phyloP scores from a whole-genome alignment of 2,888 invertebrate species.

The Orthosia gracilis region DNA sequence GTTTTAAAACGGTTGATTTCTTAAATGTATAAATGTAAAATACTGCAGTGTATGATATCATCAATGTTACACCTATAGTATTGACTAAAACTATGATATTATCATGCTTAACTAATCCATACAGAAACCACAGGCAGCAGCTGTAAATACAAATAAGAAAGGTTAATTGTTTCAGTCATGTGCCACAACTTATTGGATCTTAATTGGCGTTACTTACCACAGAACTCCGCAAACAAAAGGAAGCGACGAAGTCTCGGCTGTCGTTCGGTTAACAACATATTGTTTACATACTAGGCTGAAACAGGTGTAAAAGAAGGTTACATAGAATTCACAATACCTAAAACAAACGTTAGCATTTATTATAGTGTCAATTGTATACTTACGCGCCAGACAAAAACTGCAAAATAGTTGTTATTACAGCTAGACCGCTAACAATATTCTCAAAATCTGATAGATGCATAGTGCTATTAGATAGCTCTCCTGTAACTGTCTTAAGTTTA shows the following conservation, averaged over 20 bases:
- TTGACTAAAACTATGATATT: slow-evolving; percentile 94
- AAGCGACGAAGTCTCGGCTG: slow-evolving; percentile 94
- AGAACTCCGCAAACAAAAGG: slow-evolving; percentile 95
- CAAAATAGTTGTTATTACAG: slow-evolving; percentile 94
- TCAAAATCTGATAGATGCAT: slow-evolving; percentile 75
- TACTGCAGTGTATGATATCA: slow-evolving; percentile 93
- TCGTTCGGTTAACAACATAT: slow-evolving; percentile 94
- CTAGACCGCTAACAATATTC: slow-evolving; percentile 83
- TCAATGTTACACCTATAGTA: slow-evolving; percentile 93
- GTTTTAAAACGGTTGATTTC: slow-evolving; percentile 92
- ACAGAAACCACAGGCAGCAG: slow-evolving; percentile 95
- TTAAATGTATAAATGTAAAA: slow-evolving; percentile 94
- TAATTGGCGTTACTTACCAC: slow-evolving; percentile 91
- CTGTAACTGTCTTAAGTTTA: slow-evolving; percentile 24
- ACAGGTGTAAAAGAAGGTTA: slow-evolving; percentile 67
- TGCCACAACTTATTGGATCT: slow-evolving; percentile 15
- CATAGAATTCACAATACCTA: slow-evolving; percentile 15
- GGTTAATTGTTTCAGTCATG: slow-evolving; percentile 39
- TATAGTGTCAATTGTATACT: slow-evolving; percentile 79
- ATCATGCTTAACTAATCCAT: slow-evolving; percentile 94
- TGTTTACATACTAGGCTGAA: slow-evolving; percentile 94
- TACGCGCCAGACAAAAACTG: slow-evolving; percentile 97
- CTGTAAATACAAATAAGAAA: slow-evolving; percentile 85
- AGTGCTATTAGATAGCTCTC: slow-evolving; percentile 11
- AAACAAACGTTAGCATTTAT: slow-evolving; percentile 18